Conservation (phyloP, 2,797 vertebrate genomes). For the Paratrypauchen microcephalus region DNA sequence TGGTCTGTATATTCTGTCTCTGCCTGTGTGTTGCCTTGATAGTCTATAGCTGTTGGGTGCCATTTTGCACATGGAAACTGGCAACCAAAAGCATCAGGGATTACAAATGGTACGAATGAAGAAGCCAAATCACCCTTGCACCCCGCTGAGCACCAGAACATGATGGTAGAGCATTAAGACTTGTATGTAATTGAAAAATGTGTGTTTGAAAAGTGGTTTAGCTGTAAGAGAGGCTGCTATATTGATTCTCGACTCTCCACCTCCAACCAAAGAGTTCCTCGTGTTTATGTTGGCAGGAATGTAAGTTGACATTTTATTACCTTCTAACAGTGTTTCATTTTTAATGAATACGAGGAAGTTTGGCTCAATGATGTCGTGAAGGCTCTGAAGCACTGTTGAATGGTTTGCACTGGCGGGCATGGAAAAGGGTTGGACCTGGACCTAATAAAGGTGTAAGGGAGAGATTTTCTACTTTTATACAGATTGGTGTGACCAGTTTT, state of each 20-base stretch:
- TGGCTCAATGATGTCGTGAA: constrained; percentile 2
- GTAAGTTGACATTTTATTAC: constrained; percentile 23
- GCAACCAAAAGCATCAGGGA: neutral
- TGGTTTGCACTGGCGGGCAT: constrained; percentile 8
- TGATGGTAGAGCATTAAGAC: constrained; percentile 44
- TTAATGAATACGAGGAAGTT: constrained; percentile 24
- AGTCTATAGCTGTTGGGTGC: constrained; percentile 34
- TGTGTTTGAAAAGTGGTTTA: constrained; percentile 41
- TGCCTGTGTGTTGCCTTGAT: constrained; percentile 19
- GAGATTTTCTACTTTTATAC: neutral
- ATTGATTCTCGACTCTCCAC: constrained; percentile 42
- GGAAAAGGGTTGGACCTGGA: neutral
- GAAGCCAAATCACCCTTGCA: constrained; percentile 32
- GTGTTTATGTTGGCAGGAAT: constrained; percentile 35
- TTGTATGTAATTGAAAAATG: constrained; percentile 57
- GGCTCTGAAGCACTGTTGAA: constrained; percentile 8
- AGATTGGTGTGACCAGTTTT: neutral
- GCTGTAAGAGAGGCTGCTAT: constrained; percentile 22
- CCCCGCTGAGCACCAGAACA: constrained; percentile 38
- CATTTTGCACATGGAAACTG: constrained; percentile 58
- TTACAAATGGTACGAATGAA: constrained; percentile 23
- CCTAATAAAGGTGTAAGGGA: constrained; percentile 4
- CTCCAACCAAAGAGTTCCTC: constrained; percentile 15
- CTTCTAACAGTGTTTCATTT: constrained; percentile 35
- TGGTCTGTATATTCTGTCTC: constrained; percentile 36